These are phyloP conservation scores for Anisognathus igniventris DNA, from an alignment of 2,797 vertebrate species.

Conservation along the genomic window DNA sequence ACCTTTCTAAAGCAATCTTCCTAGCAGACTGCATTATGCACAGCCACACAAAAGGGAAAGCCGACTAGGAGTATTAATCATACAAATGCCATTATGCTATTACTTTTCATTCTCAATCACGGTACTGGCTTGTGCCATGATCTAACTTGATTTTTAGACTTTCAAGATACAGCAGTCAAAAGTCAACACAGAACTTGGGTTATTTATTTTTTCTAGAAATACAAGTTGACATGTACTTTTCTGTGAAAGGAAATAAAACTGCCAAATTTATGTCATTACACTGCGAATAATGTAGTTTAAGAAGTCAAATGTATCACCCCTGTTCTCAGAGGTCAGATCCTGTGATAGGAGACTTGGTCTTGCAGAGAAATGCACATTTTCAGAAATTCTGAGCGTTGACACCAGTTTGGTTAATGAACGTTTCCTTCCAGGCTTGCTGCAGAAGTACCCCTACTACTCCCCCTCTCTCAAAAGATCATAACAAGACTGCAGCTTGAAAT, in stretches of 20 bases:
- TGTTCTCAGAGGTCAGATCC: not conserved
- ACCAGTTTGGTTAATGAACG: not conserved
- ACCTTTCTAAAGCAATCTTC: slow-evolving; percentile 15
- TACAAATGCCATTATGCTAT: not conserved
- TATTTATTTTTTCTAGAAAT: not conserved
- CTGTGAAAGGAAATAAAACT: not conserved
- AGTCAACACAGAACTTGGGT: not conserved
- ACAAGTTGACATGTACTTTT: not conserved
- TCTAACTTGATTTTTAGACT: not conserved
- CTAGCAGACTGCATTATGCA: not conserved
- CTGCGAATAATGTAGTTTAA: not conserved
- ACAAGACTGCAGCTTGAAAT: not conserved
- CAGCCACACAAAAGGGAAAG: slow-evolving; percentile 32
- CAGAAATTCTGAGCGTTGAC: not conserved
- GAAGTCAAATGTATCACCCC: not conserved
- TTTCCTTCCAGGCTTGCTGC: not conserved
- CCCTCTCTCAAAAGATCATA: not conserved
- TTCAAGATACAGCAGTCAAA: not conserved
- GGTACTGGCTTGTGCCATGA: not conserved
- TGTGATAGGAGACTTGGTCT: not conserved
- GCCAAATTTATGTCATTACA: not conserved
- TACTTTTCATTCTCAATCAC: not conserved
- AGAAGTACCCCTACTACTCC: not conserved
- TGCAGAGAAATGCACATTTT: fast-evolving
- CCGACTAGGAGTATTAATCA: not conserved